Evolutionary conservation across 2,113 vertebrate genomes (phyloP), one percentile per base, ranked within the genome.

Genomic region (Myxocyprinus asiaticus): DNA sequence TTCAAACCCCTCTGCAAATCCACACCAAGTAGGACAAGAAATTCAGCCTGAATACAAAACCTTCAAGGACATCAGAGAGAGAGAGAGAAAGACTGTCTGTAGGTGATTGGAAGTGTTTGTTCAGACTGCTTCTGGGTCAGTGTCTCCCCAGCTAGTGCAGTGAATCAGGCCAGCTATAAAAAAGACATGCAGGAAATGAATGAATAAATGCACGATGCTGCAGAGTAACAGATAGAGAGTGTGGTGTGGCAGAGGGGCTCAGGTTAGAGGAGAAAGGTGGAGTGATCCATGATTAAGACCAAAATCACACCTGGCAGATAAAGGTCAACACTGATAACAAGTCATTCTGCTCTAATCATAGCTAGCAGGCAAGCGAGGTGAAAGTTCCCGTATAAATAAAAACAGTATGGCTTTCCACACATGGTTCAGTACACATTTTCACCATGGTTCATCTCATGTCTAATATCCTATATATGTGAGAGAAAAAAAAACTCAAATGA

Each of bases 1-100:
- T 17, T 71, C 11, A 71, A 47, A 47, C 8, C 8, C 7, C 45
- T 47, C 7, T 3, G n/a, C 55, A 56, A 71, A 51, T 5, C 9
- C 67, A 14, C 47, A 7, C 6, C 67, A 72, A 59, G 53, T 72
- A 89, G 83, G 82, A 86, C 86, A 3, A 83, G 85, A 86, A 89
- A 89, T 88, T 87, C 86, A 81, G 89, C 88, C 87, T 90, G 89
- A 86, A 92, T 88, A 83, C 86, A 87, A 89, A 90, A 87, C 89
- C 90, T 92, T 91, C 84, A 91, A 91, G 89, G 87, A 79, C 11
- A 10, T 63, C 9, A 50, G 47, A 53, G 77, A 56, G n/a, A n/a
- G 86, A 88, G 85, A 87, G 83, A 86, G 86, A 87, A 85, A 88
- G 22, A 33, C 22, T 33, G 22, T 33, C 22, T 33, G 22, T 33